Conservation (phyloP, 1,140 invertebrate species). For the Chionoecetes opilio region DNA sequence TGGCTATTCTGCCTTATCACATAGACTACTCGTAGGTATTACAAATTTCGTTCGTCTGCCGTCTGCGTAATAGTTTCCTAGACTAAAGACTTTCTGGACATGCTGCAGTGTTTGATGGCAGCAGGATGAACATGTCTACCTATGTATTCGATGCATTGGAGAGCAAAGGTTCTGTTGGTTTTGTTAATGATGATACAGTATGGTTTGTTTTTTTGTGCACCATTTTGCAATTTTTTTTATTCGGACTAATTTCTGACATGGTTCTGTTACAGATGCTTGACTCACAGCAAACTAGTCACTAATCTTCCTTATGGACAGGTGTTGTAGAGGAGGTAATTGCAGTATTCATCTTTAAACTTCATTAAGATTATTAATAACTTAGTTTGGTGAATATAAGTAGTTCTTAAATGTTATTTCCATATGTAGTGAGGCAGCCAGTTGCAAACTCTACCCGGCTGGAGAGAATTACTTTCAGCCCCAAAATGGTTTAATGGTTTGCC, state of each 20-base stretch:
- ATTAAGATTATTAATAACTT: slow-evolving; percentile 3
- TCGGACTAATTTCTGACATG: slow-evolving; percentile 28
- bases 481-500: no score
- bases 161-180: background rate
- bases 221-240: background rate
- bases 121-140: background rate
- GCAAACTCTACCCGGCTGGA: no score
- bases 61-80: background rate
- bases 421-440: no score
- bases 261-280: background rate
- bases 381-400: slow-evolving; percentile 30
- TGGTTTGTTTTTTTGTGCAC: background rate
- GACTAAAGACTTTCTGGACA: background rate
- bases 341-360: background rate
- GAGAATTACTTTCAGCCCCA: no score
- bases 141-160: background rate
- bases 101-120: background rate
- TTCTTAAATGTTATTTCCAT: background rate
- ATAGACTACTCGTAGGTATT: background rate
- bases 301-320: slow-evolving; percentile 28
- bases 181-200: background rate
- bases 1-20: slow-evolving; percentile 13
- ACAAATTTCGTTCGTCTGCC: slow-evolving; percentile 7
- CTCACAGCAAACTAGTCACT: slow-evolving; percentile 19
- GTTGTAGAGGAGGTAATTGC: slow-evolving; percentile 18